phyloP scores from a whole-genome alignment of 2,113 vertebrate species.

The Myiopsitta monachus region DNA sequence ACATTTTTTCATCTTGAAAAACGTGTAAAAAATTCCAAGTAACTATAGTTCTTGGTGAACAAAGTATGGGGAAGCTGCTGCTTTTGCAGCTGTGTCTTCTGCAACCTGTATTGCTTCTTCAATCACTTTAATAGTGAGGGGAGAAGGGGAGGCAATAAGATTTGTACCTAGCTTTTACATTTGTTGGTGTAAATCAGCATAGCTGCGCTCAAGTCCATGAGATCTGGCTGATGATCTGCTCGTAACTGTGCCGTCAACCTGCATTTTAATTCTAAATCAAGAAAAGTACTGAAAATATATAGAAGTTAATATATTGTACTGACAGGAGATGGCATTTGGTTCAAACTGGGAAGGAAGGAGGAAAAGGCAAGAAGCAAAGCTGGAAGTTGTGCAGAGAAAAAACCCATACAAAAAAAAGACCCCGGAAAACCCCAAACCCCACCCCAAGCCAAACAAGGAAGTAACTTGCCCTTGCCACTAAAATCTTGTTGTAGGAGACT shows the following conservation, averaged over 20 bases:
- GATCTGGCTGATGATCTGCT: not conserved
- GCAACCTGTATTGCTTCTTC: not conserved
- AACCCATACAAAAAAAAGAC: not conserved
- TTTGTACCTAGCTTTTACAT: not conserved
- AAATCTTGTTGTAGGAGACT: not conserved
- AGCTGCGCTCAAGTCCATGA: not conserved
- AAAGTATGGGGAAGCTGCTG: not conserved
- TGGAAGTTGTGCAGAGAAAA: not conserved
- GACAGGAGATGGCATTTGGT: not conserved
- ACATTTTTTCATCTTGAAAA: not conserved
- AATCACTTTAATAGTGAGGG: not conserved
- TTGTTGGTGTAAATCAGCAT: not conserved
- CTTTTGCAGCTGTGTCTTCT: not conserved
- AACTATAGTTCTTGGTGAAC: not conserved
- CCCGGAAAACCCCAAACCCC: not conserved
- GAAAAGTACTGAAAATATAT: not conserved
- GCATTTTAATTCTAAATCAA: not conserved
- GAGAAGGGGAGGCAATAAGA: not conserved
- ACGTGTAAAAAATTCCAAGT: not conserved
- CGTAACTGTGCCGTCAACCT: not conserved
- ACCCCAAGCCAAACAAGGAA: not conserved
- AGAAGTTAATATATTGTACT: not conserved
- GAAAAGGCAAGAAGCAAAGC: not conserved
- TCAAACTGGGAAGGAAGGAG: not conserved
- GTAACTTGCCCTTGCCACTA: not conserved